Percentiles rank a stretch among this genome's conserved stretches.
Conservation (phyloP, 2,888 invertebrate species). For the Drosophila macrospina region DNA sequence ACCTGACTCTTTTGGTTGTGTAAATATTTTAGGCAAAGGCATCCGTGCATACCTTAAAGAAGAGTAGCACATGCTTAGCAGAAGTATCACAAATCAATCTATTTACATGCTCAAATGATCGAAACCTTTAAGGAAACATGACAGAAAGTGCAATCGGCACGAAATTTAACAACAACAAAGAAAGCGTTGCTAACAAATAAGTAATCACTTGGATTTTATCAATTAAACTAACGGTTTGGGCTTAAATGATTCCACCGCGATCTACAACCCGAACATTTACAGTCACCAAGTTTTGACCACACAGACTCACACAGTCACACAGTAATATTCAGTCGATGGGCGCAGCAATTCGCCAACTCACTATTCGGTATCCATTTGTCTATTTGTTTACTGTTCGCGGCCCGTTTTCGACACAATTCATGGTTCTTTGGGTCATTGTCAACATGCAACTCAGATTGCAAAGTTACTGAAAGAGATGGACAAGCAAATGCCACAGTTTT, state of each 20-base stretch:
- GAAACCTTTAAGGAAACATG: background rate
- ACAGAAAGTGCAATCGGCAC: background rate
- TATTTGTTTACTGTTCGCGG: slow-evolving; percentile 72
- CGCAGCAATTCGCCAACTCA: slow-evolving; percentile 38
- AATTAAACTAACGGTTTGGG: slow-evolving; percentile 17
- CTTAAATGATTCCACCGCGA: slow-evolving; percentile 6
- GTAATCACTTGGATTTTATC: slow-evolving; percentile 22
- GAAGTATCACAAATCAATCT: too few species aligned
- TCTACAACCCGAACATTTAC: slow-evolving; percentile 7
- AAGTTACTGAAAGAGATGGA: slow-evolving; percentile 17
- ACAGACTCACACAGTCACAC: background rate
- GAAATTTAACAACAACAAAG: slow-evolving; percentile 3
- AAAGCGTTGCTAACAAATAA: slow-evolving; percentile 16
- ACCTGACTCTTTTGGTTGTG: slow-evolving; percentile 14
- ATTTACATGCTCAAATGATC: background rate
- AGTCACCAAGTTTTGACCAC: background rate
- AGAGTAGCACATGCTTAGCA: background rate
- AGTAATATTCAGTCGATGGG: slow-evolving; percentile 3
- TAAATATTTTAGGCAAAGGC: slow-evolving; percentile 20
- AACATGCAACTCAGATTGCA: slow-evolving; percentile 51
- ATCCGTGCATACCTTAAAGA: background rate
- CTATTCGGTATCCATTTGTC: slow-evolving; percentile 46
- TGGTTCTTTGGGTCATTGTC: slow-evolving; percentile 61
- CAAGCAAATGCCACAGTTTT: slow-evolving; percentile 57
- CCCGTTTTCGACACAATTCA: slow-evolving; percentile 56